Base-by-base conservation (phyloP, 2,113 vertebrate species). In the Condylura cristata region DNA sequence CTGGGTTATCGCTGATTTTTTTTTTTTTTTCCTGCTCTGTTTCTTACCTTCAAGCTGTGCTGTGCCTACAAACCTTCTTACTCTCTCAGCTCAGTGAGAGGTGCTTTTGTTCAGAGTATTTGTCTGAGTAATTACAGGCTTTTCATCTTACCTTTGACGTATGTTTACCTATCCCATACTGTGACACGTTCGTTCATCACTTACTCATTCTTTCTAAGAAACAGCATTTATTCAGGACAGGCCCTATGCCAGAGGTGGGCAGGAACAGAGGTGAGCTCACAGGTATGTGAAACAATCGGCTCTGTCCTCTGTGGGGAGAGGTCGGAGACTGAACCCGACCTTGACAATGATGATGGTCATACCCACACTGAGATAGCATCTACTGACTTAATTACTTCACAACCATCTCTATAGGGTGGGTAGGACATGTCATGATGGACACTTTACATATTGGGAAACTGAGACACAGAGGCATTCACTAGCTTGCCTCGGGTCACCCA, bases 1-100 rank as follows among this genome's bases (percentile, higher is more conserved):
- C 60, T 3, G 2, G 3, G 14, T 13, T 11, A 0, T 18, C 34
- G 30, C 28, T 58, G 30, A 32, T 53, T 32, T 12, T 58, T 5
- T 53, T 32, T 12, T 58, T 5, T 20, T 70, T 5, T 3, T 2
- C 51, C 7, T 3, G 0, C 1, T 0, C 39, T 2, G 39, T 32
- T 82, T 65, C 48, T 78, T 51, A 51, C 48, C 84, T 56, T 17
- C 17, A 1, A 28, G 56, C 18, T 3, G 30, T 13, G 32, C 48
- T 16, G 56, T n/a, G 75, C 39, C 34, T 13, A 5, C 17, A 37
- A 74, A 41, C 70, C 44, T 66, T 53, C 76, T 60, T 51, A 11
- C 34, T 74, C 56, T 78, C 65, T 17, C 3, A 1, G 58, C 68
- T 89, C 17, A 51, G 83, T 93, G 37, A 13, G 56, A 56, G 53